These are phyloP conservation scores for Meiosimyza platycephala DNA, from an alignment of 2,888 invertebrate genomes.

Conservation along the genomic window DNA sequence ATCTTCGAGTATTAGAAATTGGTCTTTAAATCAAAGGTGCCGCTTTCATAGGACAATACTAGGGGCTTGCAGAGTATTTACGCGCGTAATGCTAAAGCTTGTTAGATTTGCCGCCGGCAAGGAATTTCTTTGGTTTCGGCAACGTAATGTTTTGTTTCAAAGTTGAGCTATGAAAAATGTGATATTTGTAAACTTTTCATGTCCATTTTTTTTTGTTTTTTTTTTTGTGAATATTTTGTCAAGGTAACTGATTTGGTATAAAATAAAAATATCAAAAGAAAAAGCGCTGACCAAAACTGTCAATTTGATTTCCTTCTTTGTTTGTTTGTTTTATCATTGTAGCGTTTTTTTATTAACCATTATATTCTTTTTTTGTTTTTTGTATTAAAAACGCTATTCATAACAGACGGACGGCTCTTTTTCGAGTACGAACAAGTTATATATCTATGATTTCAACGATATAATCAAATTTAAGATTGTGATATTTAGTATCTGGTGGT, in stretches of 20 bases:
- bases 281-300: constrained; percentile 57
- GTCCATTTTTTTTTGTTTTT: too few relatives aligned
- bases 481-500: too few relatives aligned
- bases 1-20: constrained; percentile 54
- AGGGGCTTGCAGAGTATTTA: background rate
- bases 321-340: constrained; percentile 48
- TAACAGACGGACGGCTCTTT: too few relatives aligned
- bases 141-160: constrained; percentile 1
- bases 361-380: too few relatives aligned
- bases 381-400: too few relatives aligned
- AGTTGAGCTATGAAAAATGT: constrained; percentile 45
- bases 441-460: too few relatives aligned
- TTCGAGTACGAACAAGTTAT: too few relatives aligned
- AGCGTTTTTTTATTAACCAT: too few relatives aligned
- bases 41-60: constrained; percentile 41
- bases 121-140: background rate
- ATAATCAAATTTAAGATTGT: too few relatives aligned
- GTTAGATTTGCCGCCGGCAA: constrained; percentile 21
- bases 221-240: too few relatives aligned
- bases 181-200: too few relatives aligned
- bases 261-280: constrained; percentile 19
- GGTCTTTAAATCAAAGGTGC: constrained; percentile 60
- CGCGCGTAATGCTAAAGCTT: constrained; percentile 27
- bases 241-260: too few relatives aligned
- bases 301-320: constrained; percentile 57